Percentiles rank a stretch among this genome's conserved stretches.
Conservation (phyloP, 2,797 vertebrate species). For the Hyperoplus lanceolatus region DNA sequence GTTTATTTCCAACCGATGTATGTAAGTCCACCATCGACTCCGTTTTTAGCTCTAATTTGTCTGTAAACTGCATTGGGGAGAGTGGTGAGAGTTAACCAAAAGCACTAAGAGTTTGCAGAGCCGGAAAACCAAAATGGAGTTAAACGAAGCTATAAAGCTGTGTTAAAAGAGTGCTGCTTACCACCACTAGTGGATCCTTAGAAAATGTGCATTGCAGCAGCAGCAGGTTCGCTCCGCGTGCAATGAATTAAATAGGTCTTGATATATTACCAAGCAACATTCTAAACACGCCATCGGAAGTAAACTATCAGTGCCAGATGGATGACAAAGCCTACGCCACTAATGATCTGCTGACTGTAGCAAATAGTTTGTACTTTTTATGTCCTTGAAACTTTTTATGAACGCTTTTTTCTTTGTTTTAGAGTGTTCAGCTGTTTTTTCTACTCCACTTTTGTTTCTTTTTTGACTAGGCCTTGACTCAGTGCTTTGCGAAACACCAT, state of each 20-base stretch:
- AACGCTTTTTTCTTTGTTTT: conserved; percentile 9
- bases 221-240: conserved; percentile 8
- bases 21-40: background rate
- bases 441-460: background rate
- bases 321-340: conserved; percentile 15
- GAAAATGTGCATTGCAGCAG: background rate
- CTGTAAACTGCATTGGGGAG: background rate
- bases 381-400: conserved; percentile 38
- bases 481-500: background rate
- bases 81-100: background rate
- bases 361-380: conserved; percentile 15
- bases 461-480: background rate
- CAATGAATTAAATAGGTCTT: background rate
- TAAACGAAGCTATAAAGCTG: background rate
- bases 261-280: conserved; percentile 6
- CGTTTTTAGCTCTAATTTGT: background rate
- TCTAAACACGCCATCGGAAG: conserved; percentile 19
- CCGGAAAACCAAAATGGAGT: background rate
- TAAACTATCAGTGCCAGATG: conserved; percentile 42
- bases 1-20: background rate
- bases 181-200: background rate
- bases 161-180: background rate
- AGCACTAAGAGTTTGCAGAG: background rate
- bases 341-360: conserved; percentile 31
- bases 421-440: conserved; percentile 20